Percentiles rank a stretch among this genome's conserved stretches.
These are phyloP conservation scores for Dendronephthya gigantea DNA, from an alignment of 64 coral and sea anemone genomes.

Conservation along the genomic window DNA sequence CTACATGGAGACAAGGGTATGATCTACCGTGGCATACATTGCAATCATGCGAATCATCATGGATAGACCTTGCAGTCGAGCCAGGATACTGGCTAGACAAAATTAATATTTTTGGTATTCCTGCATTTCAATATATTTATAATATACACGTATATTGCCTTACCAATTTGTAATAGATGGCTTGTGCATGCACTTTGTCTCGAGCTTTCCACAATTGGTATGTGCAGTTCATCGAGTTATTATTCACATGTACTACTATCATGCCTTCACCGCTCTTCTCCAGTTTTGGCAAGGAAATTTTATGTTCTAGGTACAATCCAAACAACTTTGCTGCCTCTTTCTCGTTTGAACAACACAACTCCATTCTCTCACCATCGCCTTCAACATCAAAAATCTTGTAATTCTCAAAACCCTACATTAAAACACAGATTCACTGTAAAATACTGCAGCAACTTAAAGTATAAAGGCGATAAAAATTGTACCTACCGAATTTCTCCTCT, in stretches of 20 bases:
- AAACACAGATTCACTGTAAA: neutral
- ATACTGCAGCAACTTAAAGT: neutral
- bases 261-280: constrained; percentile 2
- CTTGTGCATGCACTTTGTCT: constrained; percentile 22
- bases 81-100: too few species aligned
- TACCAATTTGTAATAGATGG: constrained; percentile 18
- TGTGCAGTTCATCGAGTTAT: neutral
- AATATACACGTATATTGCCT: neutral
- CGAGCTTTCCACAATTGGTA: constrained; percentile 17
- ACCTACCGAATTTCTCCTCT: constrained; percentile 7
- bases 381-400: neutral
- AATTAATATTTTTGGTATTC: too few species aligned
- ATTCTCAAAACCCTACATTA: neutral
- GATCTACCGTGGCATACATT: neutral
- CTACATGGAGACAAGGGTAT: neutral
- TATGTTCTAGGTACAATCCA: constrained; percentile 18
- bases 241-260: neutral
- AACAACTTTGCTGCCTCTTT: constrained; percentile 23
- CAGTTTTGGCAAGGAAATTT: neutral
- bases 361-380: neutral
- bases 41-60: too few species aligned
- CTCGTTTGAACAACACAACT: neutral
- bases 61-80: too few species aligned
- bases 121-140: neutral
- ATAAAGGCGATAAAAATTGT: neutral